Evolutionary conservation across 37 sponge, comb jelly and placozoan species (phyloP), one percentile per base, ranked within the genome.

Genomic region (Beroe ovata): DNA sequence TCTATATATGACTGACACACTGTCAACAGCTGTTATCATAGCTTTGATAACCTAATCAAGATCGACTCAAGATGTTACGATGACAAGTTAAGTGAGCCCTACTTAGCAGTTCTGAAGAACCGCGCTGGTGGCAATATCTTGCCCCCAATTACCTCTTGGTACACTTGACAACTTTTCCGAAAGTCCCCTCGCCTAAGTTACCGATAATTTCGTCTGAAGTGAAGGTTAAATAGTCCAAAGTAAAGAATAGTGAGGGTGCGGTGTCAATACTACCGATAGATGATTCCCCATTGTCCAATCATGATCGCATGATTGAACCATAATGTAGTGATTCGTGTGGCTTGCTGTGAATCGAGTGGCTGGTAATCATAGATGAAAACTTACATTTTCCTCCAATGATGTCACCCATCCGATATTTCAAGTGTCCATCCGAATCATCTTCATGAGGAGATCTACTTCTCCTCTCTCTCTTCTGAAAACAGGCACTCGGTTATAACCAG

Each of bases 81-180:
- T n/a, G n/a, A n/a, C n/a, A n/a, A n/a, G n/a, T n/a, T n/a, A n/a
- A n/a, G n/a, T n/a, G n/a, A n/a, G n/a, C n/a, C n/a, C 54, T 47
- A 47, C 6, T 11, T 47, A 47, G 54, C 54, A 47, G 54, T 47
- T 47, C 54, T 16, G 11, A 47, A 6, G 54, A 47, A 47, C 54
- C 54, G 11, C 54, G n/a, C n/a, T n/a, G n/a, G n/a, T n/a, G n/a
- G n/a, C n/a, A n/a, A n/a, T n/a, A 16, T 6, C 54, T 47, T 47
- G 54, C 54, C 54, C 11, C 54, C 6, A 60, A 88, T 89, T 59
- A 96, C 96, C 92, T 92, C 90, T 97, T 95, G 90, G 62, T 60
- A 66, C 96, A 95, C 81, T 92, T 91, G 25, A 94, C 96, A 3
- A 97, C 99, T 92, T 97, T 97, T 58, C 99, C 99, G 93, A 97